Evolutionary conservation across 2,113 vertebrate species (phyloP).

Genomic region (Rhipidura dahli): DNA sequence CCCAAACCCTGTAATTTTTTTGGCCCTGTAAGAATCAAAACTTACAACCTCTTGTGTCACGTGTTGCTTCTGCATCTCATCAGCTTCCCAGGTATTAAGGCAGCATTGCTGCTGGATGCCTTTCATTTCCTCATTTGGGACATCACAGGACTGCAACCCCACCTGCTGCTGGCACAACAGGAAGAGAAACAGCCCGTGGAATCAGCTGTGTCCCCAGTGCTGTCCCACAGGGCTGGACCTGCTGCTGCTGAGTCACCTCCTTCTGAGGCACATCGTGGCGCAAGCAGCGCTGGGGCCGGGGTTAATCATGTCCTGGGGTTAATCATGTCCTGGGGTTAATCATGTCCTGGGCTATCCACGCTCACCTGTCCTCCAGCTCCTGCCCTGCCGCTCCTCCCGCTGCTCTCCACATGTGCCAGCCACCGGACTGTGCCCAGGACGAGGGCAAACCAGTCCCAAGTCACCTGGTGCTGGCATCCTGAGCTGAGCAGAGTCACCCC

Average conservation of each 20-base stretch:
- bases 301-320: neutral
- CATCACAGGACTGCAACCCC: neutral
- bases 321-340: too few species aligned
- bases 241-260: neutral
- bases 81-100: neutral
- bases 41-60: neutral
- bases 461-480: neutral
- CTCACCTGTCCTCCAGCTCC: neutral
- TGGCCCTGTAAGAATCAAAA: neutral
- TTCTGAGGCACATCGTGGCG: neutral
- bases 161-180: neutral
- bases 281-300: neutral
- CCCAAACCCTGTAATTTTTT: neutral
- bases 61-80: neutral
- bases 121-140: neutral
- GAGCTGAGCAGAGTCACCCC: neutral
- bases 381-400: neutral
- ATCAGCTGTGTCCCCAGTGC: neutral
- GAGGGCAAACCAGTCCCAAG: neutral
- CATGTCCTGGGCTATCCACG: neutral
- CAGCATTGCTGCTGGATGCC: neutral
- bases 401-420: fast-evolving
- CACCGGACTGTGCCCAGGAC: neutral
- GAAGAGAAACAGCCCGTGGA: neutral
- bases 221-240: neutral